Conservation (phyloP, 2,797 vertebrate genomes). For the Potorous gilbertii region DNA sequence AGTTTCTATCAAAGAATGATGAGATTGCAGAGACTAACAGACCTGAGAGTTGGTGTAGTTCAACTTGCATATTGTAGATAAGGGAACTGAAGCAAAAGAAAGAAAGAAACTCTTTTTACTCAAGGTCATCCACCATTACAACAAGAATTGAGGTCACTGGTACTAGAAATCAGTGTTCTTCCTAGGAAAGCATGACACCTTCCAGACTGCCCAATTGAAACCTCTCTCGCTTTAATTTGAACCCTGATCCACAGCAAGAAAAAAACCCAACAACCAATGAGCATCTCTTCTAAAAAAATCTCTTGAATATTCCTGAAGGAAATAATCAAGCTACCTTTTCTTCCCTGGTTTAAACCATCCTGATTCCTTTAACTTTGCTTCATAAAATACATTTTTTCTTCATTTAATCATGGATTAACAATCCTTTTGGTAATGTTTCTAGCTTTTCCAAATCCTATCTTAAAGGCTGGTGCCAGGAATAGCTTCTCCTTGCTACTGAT, state of each 20-base stretch:
- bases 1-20: background rate
- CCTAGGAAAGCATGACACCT: background rate
- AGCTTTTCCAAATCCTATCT: background rate
- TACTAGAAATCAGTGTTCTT: background rate
- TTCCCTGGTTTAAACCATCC: slow-evolving; percentile 3
- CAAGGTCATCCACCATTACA: background rate
- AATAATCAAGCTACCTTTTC: background rate
- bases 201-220: background rate
- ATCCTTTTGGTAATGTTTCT: background rate
- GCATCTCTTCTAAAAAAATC: background rate
- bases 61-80: background rate
- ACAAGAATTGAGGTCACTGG: background rate
- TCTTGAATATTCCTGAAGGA: background rate
- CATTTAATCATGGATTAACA: background rate
- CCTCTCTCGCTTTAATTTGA: background rate
- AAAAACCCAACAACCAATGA: background rate
- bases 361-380: background rate
- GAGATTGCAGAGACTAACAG: background rate
- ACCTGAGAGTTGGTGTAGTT: background rate
- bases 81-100: background rate
- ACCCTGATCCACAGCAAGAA: background rate
- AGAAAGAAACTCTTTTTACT: background rate
- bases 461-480: background rate
- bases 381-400: background rate
- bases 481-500: background rate